Percentiles rank a stretch among this genome's conserved stretches.
Conservation (phyloP, 2,797 vertebrate species). For the Neoniphon sammara region DNA sequence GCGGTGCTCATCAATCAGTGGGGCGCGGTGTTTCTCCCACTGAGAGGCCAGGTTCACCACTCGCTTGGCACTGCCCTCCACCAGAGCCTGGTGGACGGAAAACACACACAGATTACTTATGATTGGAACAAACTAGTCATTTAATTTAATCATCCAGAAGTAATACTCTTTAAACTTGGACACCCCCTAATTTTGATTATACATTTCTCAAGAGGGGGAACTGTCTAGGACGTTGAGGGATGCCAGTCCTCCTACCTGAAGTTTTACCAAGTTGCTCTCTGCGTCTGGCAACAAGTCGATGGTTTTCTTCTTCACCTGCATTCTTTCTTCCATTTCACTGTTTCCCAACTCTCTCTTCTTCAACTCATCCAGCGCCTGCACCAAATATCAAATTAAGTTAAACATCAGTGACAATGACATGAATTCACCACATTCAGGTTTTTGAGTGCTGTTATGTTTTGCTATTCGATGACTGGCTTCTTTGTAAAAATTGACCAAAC, state of each 20-base stretch:
- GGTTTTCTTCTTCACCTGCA: slow-evolving; percentile 86
- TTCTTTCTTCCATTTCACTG: slow-evolving; percentile 76
- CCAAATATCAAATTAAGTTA: too few relatives aligned
- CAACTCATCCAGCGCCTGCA: slow-evolving; percentile 84
- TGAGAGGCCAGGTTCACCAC: slow-evolving; percentile 88
- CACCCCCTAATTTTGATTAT: background rate
- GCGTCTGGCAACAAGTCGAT: slow-evolving; percentile 87
- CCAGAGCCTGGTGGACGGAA: slow-evolving; percentile 77
- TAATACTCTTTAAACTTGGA: background rate
- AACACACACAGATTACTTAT: background rate
- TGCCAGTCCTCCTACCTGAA: slow-evolving; percentile 83
- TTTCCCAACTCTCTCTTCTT: slow-evolving; percentile 81
- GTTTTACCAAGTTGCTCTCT: slow-evolving; percentile 85
- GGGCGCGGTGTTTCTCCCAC: slow-evolving; percentile 93
- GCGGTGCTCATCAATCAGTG: slow-evolving; percentile 87
- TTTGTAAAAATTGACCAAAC: too few relatives aligned
- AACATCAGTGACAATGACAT: too few relatives aligned
- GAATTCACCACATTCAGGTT: too few relatives aligned
- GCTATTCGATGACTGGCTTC: too few relatives aligned
- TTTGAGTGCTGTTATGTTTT: too few relatives aligned
- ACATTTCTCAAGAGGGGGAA: background rate
- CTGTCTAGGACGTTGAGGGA: background rate
- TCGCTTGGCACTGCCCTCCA: slow-evolving; percentile 87
- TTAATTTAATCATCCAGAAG: background rate
- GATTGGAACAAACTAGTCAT: too few relatives aligned